phyloP scores from a whole-genome alignment of 2,113 vertebrate species.

The Lagopus leucura region DNA sequence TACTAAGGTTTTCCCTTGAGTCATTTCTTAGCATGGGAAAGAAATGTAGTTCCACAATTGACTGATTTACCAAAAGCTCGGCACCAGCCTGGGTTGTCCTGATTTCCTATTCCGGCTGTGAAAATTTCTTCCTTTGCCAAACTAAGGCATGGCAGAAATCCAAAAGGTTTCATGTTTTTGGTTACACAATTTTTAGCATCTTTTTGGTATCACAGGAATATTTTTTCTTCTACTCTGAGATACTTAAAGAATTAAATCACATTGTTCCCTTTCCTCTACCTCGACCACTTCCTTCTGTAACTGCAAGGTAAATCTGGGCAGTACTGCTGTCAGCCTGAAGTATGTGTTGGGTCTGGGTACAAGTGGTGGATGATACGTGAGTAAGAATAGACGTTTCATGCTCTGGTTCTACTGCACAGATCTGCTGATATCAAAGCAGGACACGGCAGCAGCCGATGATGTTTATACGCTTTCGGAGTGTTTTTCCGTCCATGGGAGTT shows the following conservation, averaged over 20 bases:
- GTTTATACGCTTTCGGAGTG: neutral
- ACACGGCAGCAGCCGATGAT: neutral
- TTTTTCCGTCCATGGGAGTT: neutral
- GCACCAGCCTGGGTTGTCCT: neutral
- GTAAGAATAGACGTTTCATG: neutral
- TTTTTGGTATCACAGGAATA: neutral
- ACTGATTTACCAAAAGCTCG: conserved; percentile 10
- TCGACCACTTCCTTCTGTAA: neutral
- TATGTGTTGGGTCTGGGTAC: neutral
- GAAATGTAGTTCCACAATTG: conserved; percentile 14
- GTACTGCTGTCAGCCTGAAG: neutral
- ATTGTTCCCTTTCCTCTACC: neutral
- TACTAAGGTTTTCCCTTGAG: conserved; percentile 9
- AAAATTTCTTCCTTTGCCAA: neutral
- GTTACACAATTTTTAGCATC: neutral
- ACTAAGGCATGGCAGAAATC: neutral
- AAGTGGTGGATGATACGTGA: neutral
- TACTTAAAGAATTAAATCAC: neutral
- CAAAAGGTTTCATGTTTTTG: neutral
- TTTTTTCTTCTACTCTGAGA: neutral
- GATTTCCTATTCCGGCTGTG: neutral
- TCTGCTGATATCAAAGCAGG: neutral
- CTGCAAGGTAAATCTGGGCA: neutral
- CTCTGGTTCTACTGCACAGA: neutral
- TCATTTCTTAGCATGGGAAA: conserved; percentile 2